Evolutionary conservation across 30 jellyfish, hydroid and myxozoan genomes (phyloP).

Genomic region (Aurelia sp.): DNA sequence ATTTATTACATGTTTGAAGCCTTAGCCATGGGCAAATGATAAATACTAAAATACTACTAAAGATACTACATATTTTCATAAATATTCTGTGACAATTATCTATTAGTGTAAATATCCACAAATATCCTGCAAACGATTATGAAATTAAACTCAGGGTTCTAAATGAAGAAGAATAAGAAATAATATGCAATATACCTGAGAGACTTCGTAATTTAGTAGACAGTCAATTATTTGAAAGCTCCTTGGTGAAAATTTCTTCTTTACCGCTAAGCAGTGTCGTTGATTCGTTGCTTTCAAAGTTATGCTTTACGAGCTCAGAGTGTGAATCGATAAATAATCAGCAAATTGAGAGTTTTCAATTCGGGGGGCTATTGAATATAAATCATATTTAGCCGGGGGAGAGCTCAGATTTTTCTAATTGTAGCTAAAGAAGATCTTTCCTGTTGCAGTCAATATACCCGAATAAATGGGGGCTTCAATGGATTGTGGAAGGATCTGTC

Average conservation of each 20-base stretch:
- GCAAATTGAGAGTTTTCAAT: background rate
- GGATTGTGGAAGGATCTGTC: no score
- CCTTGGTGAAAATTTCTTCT: slow-evolving; percentile 1
- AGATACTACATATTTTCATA: no score
- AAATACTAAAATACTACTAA: no score
- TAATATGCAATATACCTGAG: background rate
- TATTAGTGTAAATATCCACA: background rate
- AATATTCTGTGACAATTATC: no score
- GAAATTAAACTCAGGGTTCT: background rate
- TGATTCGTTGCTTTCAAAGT: slow-evolving; percentile 14
- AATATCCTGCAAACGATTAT: background rate
- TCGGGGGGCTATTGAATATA: slow-evolving; percentile 13
- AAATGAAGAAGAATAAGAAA: background rate
- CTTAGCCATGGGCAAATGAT: no score
- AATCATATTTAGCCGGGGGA: background rate
- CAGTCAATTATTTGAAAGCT: slow-evolving; percentile 3
- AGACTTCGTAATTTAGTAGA: slow-evolving; percentile 6
- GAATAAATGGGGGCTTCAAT: no score
- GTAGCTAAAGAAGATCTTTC: no score
- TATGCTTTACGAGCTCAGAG: background rate
- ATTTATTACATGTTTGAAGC: no score
- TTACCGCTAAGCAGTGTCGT: slow-evolving; percentile 48
- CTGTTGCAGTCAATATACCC: no score
- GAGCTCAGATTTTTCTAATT: background rate
- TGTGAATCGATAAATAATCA: slow-evolving; percentile 13